These are phyloP conservation scores for Caranx melampygus DNA, from an alignment of 2,113 vertebrate species.

Conservation along the genomic window DNA sequence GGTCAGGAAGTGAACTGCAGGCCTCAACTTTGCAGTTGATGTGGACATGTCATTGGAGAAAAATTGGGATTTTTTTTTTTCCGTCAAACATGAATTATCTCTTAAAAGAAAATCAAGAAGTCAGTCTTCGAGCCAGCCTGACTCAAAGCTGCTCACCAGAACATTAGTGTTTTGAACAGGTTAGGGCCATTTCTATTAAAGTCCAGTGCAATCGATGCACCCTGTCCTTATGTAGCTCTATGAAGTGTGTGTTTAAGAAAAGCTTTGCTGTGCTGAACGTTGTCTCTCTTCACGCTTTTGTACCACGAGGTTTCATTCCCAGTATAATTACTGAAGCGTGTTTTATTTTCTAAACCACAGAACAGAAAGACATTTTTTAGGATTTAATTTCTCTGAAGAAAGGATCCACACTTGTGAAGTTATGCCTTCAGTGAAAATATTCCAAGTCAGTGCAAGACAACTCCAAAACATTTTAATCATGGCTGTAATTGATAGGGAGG, in stretches of 20 bases:
- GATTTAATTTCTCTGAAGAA: conserved; percentile 53
- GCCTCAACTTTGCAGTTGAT: neutral
- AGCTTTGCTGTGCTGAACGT: neutral
- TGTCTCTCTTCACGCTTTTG: neutral
- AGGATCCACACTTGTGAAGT: conserved; percentile 50
- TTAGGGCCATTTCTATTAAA: neutral
- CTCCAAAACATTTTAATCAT: conserved; percentile 75
- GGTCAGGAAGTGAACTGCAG: neutral
- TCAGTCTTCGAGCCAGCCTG: neutral
- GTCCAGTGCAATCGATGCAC: neutral
- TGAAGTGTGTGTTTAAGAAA: neutral
- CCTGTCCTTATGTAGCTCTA: neutral
- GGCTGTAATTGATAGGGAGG: conserved; percentile 74
- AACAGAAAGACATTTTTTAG: conserved; percentile 39
- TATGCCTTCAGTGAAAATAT: conserved; percentile 64
- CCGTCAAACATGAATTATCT: neutral
- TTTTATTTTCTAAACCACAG: conserved; percentile 30
- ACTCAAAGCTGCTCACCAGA: neutral
- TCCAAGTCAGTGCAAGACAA: conserved; percentile 58
- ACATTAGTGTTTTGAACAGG: neutral
- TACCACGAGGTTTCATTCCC: conserved; percentile 10
- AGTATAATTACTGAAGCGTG: neutral
- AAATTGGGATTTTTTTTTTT: neutral
- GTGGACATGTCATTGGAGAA: neutral
- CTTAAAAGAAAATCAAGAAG: neutral